Conservation (phyloP, 1,140 invertebrate species). For the Ceratina japonica region DNA sequence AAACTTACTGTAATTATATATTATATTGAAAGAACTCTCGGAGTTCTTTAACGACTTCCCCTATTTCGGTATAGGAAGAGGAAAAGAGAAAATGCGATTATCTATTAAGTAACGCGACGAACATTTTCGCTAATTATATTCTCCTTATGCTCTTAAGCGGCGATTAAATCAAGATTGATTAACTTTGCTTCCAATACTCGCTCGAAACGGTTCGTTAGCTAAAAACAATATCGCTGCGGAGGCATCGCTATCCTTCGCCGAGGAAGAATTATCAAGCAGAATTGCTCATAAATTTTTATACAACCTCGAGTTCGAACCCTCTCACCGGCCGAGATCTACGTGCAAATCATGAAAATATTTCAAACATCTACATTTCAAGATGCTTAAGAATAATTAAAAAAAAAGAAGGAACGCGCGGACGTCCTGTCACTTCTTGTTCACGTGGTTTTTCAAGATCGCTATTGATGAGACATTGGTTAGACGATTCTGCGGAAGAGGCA, state of each 20-base stretch:
- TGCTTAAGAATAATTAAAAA: too few species aligned
- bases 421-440: not conserved
- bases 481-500: not conserved
- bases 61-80: too few species aligned
- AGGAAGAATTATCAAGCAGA: conserved; percentile 8
- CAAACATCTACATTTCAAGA: too few species aligned
- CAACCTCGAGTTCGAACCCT: not conserved
- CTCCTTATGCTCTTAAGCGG: too few species aligned
- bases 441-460: not conserved
- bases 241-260: not conserved
- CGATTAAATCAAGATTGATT: not conserved
- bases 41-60: too few species aligned
- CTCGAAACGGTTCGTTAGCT: not conserved
- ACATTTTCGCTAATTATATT: too few species aligned
- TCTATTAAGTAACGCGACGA: too few species aligned
- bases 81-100: too few species aligned
- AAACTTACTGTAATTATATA: too few species aligned
- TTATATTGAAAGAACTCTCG: too few species aligned
- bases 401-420: not conserved
- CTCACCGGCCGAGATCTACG: not conserved
- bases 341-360: conserved; percentile 9
- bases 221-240: not conserved
- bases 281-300: conserved; percentile 27
- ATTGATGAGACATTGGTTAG: not conserved
- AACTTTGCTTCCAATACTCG: not conserved